A percentile compares a stretch with the other conserved stretches of the same genome.
Evolutionary conservation across 2,888 invertebrate species (phyloP).

Genomic region (Microchrysa polita): DNA sequence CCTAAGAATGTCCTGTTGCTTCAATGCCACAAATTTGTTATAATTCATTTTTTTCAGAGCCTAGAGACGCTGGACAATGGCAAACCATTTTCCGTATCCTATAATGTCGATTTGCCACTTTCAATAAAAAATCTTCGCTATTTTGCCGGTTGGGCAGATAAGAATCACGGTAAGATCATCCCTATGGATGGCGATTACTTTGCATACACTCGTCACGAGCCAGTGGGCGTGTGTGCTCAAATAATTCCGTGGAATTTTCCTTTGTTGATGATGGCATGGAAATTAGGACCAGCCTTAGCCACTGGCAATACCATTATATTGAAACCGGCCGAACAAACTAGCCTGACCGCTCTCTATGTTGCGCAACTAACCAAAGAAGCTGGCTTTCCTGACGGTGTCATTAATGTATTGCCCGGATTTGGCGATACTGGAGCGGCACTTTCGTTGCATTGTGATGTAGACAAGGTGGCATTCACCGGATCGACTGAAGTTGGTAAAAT

Average conservation of each 20-base stretch:
- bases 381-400: constrained; percentile 90
- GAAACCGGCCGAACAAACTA: constrained; percentile 96
- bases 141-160: constrained; percentile 95
- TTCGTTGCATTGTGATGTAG: constrained; percentile 76
- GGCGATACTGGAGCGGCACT: constrained; percentile 86
- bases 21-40: neutral
- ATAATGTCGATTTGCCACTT: constrained; percentile 72
- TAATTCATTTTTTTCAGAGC: constrained; percentile 68
- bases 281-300: constrained; percentile 83
- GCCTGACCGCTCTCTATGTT: constrained; percentile 87
- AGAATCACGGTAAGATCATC: constrained; percentile 80
- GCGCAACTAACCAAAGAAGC: constrained; percentile 89
- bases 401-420: constrained; percentile 90
- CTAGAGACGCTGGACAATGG: constrained; percentile 96
- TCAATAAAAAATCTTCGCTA: constrained; percentile 77
- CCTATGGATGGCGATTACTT: constrained; percentile 84
- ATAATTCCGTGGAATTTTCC: constrained; percentile 97
- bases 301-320: constrained; percentile 84
- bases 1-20: constrained; percentile 60
- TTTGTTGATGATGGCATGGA: constrained; percentile 94
- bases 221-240: constrained; percentile 94
- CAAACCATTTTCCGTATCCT: constrained; percentile 82
- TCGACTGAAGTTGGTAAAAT: constrained; percentile 88
- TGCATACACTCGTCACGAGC: constrained; percentile 88
- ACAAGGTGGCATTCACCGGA: constrained; percentile 95